Conservation (phyloP, 2,113 vertebrate genomes). For the Chrysochloris asiatica region DNA sequence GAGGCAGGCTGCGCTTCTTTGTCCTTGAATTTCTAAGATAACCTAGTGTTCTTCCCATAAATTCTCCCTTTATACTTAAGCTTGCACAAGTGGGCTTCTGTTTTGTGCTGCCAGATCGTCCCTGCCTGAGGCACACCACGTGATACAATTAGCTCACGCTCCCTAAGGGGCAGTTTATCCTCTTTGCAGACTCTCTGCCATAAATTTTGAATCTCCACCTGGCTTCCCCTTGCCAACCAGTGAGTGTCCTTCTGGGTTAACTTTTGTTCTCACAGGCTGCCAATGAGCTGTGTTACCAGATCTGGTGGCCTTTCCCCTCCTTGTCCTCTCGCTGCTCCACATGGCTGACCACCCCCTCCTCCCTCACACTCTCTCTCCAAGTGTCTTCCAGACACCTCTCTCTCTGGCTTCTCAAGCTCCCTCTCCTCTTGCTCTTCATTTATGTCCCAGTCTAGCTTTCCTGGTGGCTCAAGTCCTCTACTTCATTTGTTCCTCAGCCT, state of each 20-base stretch:
- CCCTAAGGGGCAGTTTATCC: slow-evolving; percentile 51
- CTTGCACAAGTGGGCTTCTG: slow-evolving; percentile 52
- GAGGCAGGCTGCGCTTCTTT: slow-evolving; percentile 41
- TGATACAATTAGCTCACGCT: slow-evolving; percentile 69
- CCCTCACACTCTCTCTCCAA: not conserved
- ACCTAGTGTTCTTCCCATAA: slow-evolving; percentile 53
- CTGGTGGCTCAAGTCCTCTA: not conserved
- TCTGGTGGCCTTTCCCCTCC: not conserved
- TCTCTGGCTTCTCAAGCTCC: not conserved
- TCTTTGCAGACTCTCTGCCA: slow-evolving; percentile 56
- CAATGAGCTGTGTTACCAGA: slow-evolving; percentile 32
- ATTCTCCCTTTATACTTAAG: slow-evolving; percentile 44
- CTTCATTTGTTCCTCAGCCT: not conserved
- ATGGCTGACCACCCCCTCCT: not conserved
- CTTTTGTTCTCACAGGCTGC: not conserved
- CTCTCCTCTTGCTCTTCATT: not conserved
- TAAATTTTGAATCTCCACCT: slow-evolving; percentile 66
- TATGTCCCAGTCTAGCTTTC: not conserved
- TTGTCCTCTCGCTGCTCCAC: not conserved
- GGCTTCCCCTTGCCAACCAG: slow-evolving; percentile 58
- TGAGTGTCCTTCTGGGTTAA: slow-evolving; percentile 63
- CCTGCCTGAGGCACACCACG: slow-evolving; percentile 12
- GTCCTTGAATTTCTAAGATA: slow-evolving; percentile 46
- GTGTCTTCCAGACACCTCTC: not conserved
- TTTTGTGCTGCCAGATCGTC: not conserved